Evolutionary conservation across 64 coral and sea anemone species (phyloP).

Genomic region (Montipora efflorescens): DNA sequence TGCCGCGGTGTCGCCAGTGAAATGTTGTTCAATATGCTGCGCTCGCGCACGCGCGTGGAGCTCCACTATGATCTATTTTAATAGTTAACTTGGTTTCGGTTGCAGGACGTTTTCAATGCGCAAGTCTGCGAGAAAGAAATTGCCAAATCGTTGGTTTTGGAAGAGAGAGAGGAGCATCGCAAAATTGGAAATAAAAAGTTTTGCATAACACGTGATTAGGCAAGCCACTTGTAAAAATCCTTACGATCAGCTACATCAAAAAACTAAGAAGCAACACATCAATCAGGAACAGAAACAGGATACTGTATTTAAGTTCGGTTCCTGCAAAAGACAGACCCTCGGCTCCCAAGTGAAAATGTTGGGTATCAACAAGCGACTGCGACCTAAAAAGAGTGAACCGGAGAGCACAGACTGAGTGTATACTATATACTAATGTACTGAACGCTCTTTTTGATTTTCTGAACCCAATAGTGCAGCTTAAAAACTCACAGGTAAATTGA

Average conservation of each 20-base stretch:
- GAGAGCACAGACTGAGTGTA: slow-evolving; percentile 12
- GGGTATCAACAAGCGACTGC: slow-evolving; percentile 1
- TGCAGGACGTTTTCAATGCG: too few relatives aligned
- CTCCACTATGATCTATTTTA: not conserved
- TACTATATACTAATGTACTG: slow-evolving; percentile 11
- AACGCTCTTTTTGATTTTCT: not conserved
- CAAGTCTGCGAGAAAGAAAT: too few relatives aligned
- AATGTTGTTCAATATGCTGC: slow-evolving; percentile 9
- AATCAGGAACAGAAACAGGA: not conserved
- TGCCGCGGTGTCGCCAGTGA: not conserved
- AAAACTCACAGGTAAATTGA: slow-evolving; percentile 4
- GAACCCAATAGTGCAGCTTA: slow-evolving; percentile 3
- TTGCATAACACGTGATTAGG: too few relatives aligned
- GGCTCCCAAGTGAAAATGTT: not conserved
- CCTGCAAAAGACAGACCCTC: not conserved
- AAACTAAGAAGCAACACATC: too few relatives aligned
- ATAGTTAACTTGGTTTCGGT: too few relatives aligned
- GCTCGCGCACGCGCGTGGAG: not conserved
- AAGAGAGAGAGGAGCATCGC: too few relatives aligned
- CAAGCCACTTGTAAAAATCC: too few relatives aligned
- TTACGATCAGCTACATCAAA: too few relatives aligned
- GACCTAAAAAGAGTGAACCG: not conserved
- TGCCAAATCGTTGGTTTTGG: too few relatives aligned
- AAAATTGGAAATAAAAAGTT: too few relatives aligned
- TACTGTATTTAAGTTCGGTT: not conserved